phyloP scores from a whole-genome alignment of 2,113 vertebrate genomes.

The Mus spicilegus region DNA sequence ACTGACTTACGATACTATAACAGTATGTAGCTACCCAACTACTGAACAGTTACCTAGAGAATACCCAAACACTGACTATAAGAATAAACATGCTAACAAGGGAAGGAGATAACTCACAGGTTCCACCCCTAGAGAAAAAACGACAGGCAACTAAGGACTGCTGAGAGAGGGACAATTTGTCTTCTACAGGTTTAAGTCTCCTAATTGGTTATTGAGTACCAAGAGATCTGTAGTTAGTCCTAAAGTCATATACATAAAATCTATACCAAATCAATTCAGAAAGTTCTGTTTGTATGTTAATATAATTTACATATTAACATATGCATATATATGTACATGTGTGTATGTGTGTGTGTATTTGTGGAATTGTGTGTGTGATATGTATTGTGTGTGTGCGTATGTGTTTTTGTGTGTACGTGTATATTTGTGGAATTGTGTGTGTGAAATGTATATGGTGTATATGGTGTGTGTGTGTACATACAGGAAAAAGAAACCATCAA shows the following conservation, averaged over 20 bases:
- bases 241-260: not conserved
- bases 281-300: not conserved
- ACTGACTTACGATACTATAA: not conserved
- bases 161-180: not conserved
- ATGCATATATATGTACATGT: not conserved
- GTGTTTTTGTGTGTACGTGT: not conserved
- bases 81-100: not conserved
- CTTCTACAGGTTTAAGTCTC: not conserved
- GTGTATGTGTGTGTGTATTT: not conserved
- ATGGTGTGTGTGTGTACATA: not conserved
- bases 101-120: not conserved
- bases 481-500: not conserved
- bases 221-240: not conserved
- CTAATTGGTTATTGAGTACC: not conserved
- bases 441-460: not conserved
- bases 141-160: not conserved
- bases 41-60: not conserved
- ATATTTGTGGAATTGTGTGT: too few species aligned
- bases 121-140: not conserved
- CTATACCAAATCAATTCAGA: not conserved
- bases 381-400: too few species aligned
- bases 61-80: not conserved
- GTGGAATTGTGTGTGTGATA: too few species aligned
- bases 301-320: not conserved
- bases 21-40: not conserved